Conservation (phyloP, 2,797 vertebrate genomes). For the Antrozous pallidus region DNA sequence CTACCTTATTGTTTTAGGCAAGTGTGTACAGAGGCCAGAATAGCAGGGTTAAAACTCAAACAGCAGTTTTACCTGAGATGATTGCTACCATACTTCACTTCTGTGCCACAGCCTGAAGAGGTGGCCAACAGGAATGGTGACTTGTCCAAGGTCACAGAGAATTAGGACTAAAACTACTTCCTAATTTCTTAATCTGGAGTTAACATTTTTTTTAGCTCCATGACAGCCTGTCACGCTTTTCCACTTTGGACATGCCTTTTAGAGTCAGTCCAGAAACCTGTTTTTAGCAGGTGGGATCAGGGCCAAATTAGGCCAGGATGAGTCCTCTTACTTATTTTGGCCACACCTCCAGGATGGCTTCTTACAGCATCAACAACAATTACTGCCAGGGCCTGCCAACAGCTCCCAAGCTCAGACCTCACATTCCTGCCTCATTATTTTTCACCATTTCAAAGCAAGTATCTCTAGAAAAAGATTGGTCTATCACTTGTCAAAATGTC, state of each 20-base stretch:
- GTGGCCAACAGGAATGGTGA: neutral
- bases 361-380: neutral
- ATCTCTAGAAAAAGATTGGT: neutral
- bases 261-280: neutral
- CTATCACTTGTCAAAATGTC: conserved; percentile 11
- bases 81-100: too few relatives aligned
- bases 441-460: neutral
- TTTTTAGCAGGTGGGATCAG: neutral
- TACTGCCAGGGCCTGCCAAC: too few relatives aligned
- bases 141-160: neutral
- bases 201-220: neutral
- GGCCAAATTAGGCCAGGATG: neutral
- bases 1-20: too few relatives aligned
- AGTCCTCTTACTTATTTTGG: neutral
- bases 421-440: neutral
- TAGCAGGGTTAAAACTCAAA: too few relatives aligned
- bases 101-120: neutral
- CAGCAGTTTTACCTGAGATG: too few relatives aligned
- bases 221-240: neutral
- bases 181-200: neutral
- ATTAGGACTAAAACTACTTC: neutral
- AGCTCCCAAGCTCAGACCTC: neutral
- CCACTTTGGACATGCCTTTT: neutral
- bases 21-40: too few relatives aligned
- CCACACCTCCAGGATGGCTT: neutral